Evolutionary conservation across 2,113 vertebrate genomes (phyloP), one percentile per base, ranked within the genome.

Genomic region (Elanoides forficatus): DNA sequence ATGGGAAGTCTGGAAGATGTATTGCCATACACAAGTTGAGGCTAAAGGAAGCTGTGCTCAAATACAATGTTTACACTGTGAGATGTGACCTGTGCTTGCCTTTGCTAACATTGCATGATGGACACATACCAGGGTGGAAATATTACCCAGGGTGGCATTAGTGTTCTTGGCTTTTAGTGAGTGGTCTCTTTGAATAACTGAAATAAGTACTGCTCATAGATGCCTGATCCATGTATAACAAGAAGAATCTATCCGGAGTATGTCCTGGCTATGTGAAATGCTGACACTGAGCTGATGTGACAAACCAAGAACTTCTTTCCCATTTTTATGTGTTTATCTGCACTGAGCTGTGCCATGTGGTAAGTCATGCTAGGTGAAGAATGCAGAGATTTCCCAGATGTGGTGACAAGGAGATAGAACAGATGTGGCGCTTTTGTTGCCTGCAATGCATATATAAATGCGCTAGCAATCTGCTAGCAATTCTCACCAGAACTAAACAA

Each of bases 361-460:
- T 53, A 88, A 91, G 90, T 94, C 79, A 76, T n/a, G 42, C 42
- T 74, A 73, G 73, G 89, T 94, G 95, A 95, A 90, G 78, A 89
- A 95, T 82, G 70, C 32, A 80, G 62, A 82, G 73, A 82, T 95
- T 93, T 90, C 74, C 88, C 87, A 97, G 45, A 90, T 55, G 66
- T 79, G 52, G 26, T 43, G 53, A 47, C 21, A 36, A 70, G 34
- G 65, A 84, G 47, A 80, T 15, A 50, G 42, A 92, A 56, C 30
- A 91, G 48, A 84, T 68, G 55, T 66, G 62, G 27, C 0, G 2
- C 9, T 42, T 90, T 72, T 66, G 20, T 38, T 82, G 47, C 45
- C 53, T 66, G 14, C 18, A 85, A 87, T 52, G n/a, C 30, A 45
- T 34, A 21, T 48, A 70, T 60, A 87, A 91, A 60, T 30, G 32